phyloP scores from a whole-genome alignment of 2,797 vertebrate species.

The Melanotaenia maccullochi region DNA sequence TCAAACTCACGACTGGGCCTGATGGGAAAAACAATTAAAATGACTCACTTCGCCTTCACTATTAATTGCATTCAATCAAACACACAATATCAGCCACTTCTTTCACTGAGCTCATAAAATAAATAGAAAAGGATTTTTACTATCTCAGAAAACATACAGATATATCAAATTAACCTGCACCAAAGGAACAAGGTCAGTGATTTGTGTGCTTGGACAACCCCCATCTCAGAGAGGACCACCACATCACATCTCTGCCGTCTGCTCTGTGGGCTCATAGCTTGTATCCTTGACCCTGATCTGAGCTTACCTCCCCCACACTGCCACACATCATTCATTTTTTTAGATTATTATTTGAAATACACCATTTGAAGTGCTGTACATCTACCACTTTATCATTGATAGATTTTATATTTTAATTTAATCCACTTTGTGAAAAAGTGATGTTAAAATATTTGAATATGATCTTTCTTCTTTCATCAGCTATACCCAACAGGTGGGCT shows the following conservation, averaged over 20 bases:
- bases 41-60: background rate
- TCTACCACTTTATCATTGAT: background rate
- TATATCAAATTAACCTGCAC: slow-evolving; percentile 10
- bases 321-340: background rate
- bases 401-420: background rate
- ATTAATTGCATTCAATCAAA: background rate
- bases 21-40: slow-evolving; percentile 4
- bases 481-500: background rate
- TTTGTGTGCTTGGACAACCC: slow-evolving; percentile 7
- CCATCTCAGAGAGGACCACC: background rate
- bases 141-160: slow-evolving; percentile 1
- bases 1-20: slow-evolving; percentile 18
- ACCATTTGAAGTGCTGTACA: background rate
- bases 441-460: background rate
- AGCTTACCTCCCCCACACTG: background rate
- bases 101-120: background rate
- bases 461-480: background rate
- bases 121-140: background rate
- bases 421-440: background rate
- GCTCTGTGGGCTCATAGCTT: slow-evolving; percentile 3
- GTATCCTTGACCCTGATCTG: slow-evolving; percentile 15
- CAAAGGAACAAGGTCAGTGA: background rate
- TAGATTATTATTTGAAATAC: background rate
- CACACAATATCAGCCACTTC: background rate
- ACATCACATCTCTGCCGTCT: background rate